Evolutionary conservation across 2,113 vertebrate species (phyloP).

Genomic region (Aleadryas rufinucha): DNA sequence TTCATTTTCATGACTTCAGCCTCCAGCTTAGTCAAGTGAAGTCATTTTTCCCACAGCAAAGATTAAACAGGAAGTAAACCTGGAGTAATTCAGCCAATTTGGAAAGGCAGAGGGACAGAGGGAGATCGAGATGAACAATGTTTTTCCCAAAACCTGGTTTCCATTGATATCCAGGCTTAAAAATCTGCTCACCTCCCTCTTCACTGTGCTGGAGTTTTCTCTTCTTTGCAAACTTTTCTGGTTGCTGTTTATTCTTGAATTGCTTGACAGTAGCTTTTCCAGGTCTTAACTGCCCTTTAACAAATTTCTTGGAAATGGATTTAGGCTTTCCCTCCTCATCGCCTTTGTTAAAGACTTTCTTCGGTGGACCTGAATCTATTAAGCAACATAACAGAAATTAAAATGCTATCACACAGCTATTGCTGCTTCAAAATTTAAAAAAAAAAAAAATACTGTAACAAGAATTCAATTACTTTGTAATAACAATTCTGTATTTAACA

Average conservation of each 20-base stretch:
- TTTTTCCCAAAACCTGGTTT: background rate
- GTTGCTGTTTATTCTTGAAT: slow-evolving; percentile 68
- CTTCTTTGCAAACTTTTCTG: slow-evolving; percentile 52
- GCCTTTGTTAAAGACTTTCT: slow-evolving; percentile 31
- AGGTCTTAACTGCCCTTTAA: slow-evolving; percentile 58
- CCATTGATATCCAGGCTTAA: background rate
- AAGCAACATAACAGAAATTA: background rate
- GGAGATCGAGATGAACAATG: background rate
- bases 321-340: slow-evolving; percentile 48
- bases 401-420: background rate
- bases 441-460: background rate
- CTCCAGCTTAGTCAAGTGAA: background rate
- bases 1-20: background rate
- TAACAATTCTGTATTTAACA: background rate
- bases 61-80: background rate
- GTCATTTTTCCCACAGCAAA: background rate
- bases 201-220: slow-evolving; percentile 61
- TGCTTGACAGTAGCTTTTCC: slow-evolving; percentile 64
- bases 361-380: slow-evolving; percentile 46
- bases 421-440: background rate
- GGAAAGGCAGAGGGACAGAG: background rate
- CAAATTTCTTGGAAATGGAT: slow-evolving; percentile 59
- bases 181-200: slow-evolving; percentile 58
- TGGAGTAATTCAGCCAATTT: background rate
- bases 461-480: background rate